Base-by-base conservation (phyloP, 2,888 invertebrate species). In the Spicauda simplicius region DNA sequence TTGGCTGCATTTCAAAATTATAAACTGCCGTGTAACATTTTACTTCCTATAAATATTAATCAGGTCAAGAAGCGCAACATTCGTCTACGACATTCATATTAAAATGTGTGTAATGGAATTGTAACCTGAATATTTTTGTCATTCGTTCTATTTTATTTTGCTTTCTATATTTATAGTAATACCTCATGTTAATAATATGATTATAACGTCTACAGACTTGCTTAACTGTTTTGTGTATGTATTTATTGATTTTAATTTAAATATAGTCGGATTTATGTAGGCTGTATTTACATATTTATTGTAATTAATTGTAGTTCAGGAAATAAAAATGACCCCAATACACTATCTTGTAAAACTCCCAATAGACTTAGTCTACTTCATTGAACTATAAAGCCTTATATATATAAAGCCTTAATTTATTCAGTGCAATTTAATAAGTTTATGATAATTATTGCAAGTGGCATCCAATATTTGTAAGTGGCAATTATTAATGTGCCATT, bases 1-100 rank as follows among this genome's bases (percentile, higher is more conserved):
- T 70, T 64, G 66, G 71, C 69, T 70, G 48, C 62, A 65, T 65
- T 67, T 67, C 67, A 69, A 69, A 64, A 52, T 65, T 54, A 68
- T 69, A 53, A 48, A 54, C 30, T 8, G 45, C 25, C 41, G n/a
- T 30, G 25, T 54, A 48, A 59, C 19, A 18, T 20, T 60, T 54
- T 33, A 55, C 65, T 66, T 60, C 65, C 65, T 66, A 54, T 66
- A 54, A 66, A 59, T 66, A 60, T 54, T 48, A 60, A 60, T 66
- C 54, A n/a, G 54, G 54, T 62, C 62, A 62, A 33, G 37, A 33
- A 52, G 7, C 14, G 7, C 14, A 16, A 48, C 16, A 48, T 48
- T 16, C 16, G 16, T 48, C 16, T 48, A 48, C 1, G 48, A n/a
- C 48, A 14, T 1, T 48, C 48, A 16, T 33, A 33, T 6, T 33